phyloP scores from a whole-genome alignment of 2,797 vertebrate genomes.

The Sparus aurata region DNA sequence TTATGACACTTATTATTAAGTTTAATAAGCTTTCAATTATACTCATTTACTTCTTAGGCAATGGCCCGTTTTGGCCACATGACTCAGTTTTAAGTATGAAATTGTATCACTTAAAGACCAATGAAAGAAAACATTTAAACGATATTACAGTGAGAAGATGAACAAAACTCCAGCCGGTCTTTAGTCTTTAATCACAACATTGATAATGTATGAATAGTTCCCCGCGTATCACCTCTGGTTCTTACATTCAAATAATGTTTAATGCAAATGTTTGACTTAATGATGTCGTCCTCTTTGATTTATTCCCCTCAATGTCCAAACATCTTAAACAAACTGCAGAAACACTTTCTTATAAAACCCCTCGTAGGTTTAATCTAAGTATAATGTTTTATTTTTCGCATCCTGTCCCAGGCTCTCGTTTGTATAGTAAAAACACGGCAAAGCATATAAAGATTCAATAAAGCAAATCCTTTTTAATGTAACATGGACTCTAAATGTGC shows the following conservation, averaged over 20 bases:
- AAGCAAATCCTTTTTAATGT: not conserved
- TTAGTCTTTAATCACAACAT: not conserved
- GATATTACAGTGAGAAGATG: not conserved
- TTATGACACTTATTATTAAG: no score
- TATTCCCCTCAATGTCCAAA: not conserved
- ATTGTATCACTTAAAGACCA: not conserved
- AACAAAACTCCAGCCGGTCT: not conserved
- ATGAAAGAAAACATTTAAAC: not conserved
- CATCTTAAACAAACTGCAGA: not conserved
- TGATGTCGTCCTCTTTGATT: not conserved
- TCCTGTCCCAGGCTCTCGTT: not conserved
- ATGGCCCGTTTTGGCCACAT: not conserved
- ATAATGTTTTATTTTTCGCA: not conserved
- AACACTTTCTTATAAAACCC: not conserved
- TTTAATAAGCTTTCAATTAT: no score
- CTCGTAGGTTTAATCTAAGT: not conserved
- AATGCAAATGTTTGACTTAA: not conserved
- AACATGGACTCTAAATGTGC: not conserved
- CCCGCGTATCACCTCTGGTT: not conserved
- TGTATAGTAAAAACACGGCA: not conserved
- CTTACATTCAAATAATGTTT: no score
- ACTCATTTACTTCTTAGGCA: not conserved
- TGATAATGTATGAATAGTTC: not conserved
- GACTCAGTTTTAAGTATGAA: not conserved
- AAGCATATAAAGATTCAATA: not conserved